phyloP scores from a whole-genome alignment of 2,797 vertebrate species.

The Schizothorax lantsangensis region DNA sequence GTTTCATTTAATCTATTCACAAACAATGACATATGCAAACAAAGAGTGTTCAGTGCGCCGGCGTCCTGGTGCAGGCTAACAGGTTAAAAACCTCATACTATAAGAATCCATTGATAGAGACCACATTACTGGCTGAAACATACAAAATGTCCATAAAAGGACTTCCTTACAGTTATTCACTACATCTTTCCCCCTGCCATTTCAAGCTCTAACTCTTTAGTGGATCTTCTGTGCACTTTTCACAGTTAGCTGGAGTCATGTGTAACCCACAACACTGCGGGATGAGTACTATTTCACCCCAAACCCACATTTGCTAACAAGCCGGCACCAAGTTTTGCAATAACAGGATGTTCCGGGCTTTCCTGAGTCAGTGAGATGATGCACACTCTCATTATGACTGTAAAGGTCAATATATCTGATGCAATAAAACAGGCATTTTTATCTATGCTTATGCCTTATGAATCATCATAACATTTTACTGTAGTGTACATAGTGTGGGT shows the following conservation, averaged over 20 bases:
- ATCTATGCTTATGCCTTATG: background rate
- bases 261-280: slow-evolving; percentile 43
- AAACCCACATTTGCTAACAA: slow-evolving; percentile 43
- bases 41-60: too few relatives aligned
- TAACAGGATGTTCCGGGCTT: slow-evolving; percentile 40
- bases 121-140: background rate
- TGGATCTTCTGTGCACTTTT: slow-evolving; percentile 21
- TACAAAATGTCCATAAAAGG: background rate
- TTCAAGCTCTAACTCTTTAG: slow-evolving; percentile 13
- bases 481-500: background rate
- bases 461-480: background rate
- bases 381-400: slow-evolving; percentile 17
- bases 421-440: background rate
- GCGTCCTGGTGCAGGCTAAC: too few relatives aligned
- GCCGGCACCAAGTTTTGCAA: slow-evolving; percentile 30
- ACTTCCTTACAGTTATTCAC: background rate
- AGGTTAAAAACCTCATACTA: background rate
- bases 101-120: background rate
- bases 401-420: slow-evolving; percentile 31
- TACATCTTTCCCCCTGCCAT: background rate
- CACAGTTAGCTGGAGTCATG: slow-evolving; percentile 29
- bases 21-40: too few relatives aligned
- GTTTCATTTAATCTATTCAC: too few relatives aligned
- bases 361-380: slow-evolving; percentile 40
- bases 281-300: slow-evolving; percentile 35